Base-by-base conservation (phyloP, 1,140 invertebrate species). In the Drosophila pseudoananassae region DNA sequence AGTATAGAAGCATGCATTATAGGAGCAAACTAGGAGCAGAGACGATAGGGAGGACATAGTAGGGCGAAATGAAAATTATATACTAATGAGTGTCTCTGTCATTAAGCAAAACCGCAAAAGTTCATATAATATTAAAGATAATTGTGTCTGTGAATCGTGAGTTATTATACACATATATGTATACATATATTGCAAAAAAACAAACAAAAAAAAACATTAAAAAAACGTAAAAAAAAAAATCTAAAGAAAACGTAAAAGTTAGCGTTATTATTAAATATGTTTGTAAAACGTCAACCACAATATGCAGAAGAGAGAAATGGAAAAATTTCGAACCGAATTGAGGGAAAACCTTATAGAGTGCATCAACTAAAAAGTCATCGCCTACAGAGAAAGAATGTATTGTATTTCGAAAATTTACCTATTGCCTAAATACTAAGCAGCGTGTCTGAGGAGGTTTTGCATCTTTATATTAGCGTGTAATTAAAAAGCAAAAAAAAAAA, bases 381-480 rank as follows among this genome's bases (percentile, higher is more conserved):
- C 45, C 58, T 64, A 56, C 6, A 20, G 17, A 36, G 23, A 50
- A 53, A 63, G 58, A 61, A n/a, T 31, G 25, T 46, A 56, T 52
- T 31, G 25, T 46, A 56, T 52, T 55, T 55, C 25, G 27, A 60
- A 57, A 73, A 61, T 33, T 55, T 59, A 82, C 72, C 76, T 74
- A 85, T 63, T 73, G 64, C 58, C 81, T 85, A 85, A 74, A 76
- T 77, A 80, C 74, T 81, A 87, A 82, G 76, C 57, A 71, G 70
- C 66, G 83, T 88, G 78, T 88, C 78, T 87, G 78, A 66, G 82
- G 78, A 77, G 73, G 83, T 88, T 88, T 88, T 88, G 83, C 83
- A 88, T 88, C 84, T 88, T 88, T 88, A 88, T 88, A 88, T 88
- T 88, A 88, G 83, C 74, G 68, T 76, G 83, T 85, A 85, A 85